A percentile compares a stretch with the other conserved stretches of the same genome.
Evolutionary conservation across 1,140 invertebrate species (phyloP).

Genomic region (Aphelinus certus): DNA sequence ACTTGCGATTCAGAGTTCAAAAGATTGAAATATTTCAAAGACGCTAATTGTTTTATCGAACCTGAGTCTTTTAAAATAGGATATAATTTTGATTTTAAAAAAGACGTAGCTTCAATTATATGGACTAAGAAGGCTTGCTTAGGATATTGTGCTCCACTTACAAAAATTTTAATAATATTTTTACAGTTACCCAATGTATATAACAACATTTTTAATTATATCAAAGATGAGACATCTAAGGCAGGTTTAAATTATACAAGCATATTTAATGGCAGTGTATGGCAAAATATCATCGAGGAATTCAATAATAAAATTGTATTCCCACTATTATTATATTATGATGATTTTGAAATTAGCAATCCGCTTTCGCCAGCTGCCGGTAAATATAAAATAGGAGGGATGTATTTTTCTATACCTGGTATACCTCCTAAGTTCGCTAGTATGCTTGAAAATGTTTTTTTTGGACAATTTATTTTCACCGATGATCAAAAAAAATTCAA

Average conservation of each 20-base stretch:
- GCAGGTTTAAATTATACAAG: conserved; percentile 32
- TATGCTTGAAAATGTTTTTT: conserved; percentile 39
- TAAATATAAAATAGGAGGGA: conserved; percentile 42
- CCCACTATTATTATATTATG: conserved; percentile 40
- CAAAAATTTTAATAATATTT: conserved; percentile 33
- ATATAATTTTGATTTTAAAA: conserved; percentile 36
- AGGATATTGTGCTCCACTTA: conserved; percentile 34
- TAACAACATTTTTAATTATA: conserved; percentile 32
- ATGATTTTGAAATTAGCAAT: conserved; percentile 47
- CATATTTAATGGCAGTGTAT: conserved; percentile 38
- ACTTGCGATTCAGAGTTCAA: conserved; percentile 41
- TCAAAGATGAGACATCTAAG: conserved; percentile 19
- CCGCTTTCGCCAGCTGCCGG: conserved; percentile 33
- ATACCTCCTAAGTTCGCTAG: conserved; percentile 40
- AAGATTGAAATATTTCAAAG: conserved; percentile 39
- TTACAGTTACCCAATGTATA: conserved; percentile 42
- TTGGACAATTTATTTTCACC: conserved; percentile 38
- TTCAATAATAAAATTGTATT: conserved; percentile 39
- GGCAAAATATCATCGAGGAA: conserved; percentile 25
- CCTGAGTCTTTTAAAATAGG: conserved; percentile 33
- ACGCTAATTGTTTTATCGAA: conserved; percentile 24
- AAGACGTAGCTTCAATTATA: conserved; percentile 18
- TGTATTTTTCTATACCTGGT: conserved; percentile 38
- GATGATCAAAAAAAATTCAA: conserved; percentile 38
- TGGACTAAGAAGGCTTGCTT: conserved; percentile 37